Evolutionary conservation across 2,888 invertebrate genomes (phyloP).

Genomic region (Amorpha juglandis): DNA sequence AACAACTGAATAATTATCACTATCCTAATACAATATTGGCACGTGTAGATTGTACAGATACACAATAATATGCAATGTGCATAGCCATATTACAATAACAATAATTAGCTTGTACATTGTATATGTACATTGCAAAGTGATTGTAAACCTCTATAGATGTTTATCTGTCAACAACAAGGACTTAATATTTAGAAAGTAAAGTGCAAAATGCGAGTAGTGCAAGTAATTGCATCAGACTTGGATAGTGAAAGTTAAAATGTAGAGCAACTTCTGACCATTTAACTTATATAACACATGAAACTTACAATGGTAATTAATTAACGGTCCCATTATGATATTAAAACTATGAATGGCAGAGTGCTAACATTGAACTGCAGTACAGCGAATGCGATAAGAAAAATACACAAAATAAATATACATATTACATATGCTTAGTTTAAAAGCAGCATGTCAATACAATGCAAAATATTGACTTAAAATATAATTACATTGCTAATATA

Average conservation of each 20-base stretch:
- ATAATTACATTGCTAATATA: background rate
- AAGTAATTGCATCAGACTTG: background rate
- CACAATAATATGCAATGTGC: background rate
- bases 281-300: constrained; percentile 10
- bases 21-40: background rate
- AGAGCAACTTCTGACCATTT: constrained; percentile 33
- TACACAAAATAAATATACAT: background rate
- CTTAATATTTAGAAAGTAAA: constrained; percentile 28
- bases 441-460: background rate
- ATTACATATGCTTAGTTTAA: background rate
- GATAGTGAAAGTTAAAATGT: constrained; percentile 27
- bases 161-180: constrained; percentile 31
- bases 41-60: background rate
- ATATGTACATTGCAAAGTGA: constrained; percentile 10
- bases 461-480: too few species aligned
- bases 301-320: background rate
- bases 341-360: background rate
- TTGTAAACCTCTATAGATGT: background rate
- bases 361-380: background rate
- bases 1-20: background rate
- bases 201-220: background rate
- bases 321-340: background rate
- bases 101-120: too few species aligned
- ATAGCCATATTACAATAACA: too few species aligned
- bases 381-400: background rate